Base-by-base conservation (phyloP, 2,113 vertebrate species). In the Macaca nemestrina region DNA sequence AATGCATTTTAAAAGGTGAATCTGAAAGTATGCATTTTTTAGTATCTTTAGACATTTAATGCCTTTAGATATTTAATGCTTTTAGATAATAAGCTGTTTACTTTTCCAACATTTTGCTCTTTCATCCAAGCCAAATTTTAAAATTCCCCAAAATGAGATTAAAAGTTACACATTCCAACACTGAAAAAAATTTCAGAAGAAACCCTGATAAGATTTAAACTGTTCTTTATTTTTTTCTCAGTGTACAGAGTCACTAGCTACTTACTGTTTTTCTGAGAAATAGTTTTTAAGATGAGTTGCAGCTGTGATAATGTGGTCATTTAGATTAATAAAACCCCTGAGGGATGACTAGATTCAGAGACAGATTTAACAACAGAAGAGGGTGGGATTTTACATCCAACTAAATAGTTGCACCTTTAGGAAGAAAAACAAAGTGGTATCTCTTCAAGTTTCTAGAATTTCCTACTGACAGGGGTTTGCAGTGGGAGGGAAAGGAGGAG, bases 191-290 rank as follows among this genome's bases (percentile, higher is more conserved):
- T 16, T 50, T 90, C 64, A 92, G 93, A 57, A 93, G 86, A 98
- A 97, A 92, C 27, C 8, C 75, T 80, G 88, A 90, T 93, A 90
- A 95, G 92, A 90, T 27, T 95, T 92, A 82, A 97, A 95, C 64
- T 43, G 18, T 78, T 89, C 38, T 72, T 95, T 55, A 45, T 92
- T 90, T 92, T 85, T n/a, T 40, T 50, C 82, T 94, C 59, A 38
- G 91, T 73, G 78, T 73, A 88, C 35, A 87, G 48, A 85, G 90
- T 91, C 55, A 83, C 79, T 57, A 79, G 64, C 93, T 92, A 96
- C 94, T 97, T 68, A 85, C 57, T 88, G 61, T 59, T 95, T 94
- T 95, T 94, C 88, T 96, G 78, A 94, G 90, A 86, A 83, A 96
- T 64, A 79, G 52, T 83, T 97, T 64, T 85, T 79, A 61, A 88